Evolutionary conservation across 64 coral and sea anemone genomes (phyloP), one percentile per base, ranked within the genome.

Genomic region (Montipora sp.): DNA sequence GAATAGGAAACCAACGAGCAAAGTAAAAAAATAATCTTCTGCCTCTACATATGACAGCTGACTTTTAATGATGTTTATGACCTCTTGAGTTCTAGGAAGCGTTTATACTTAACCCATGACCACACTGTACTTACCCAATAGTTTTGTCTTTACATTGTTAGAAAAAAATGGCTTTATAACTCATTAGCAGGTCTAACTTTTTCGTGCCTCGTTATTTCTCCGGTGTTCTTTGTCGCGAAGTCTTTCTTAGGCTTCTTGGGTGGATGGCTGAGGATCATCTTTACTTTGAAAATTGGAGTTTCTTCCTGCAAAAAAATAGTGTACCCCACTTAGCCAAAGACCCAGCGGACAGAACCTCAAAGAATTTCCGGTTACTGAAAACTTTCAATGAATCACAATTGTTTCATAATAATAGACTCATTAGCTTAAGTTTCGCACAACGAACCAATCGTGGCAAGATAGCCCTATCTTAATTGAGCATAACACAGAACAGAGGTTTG

Each of bases 301-400:
- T 69, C 48, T 58, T 77, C n/a, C 2, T 18, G 14, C 16, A 5
- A n/a, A 59, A 81, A 22, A 48, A 27, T 16, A 67, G 27, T n/a
- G 22, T 67, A 83, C 65, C 59, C 80, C 82, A 85, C 65, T 85
- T 71, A 84, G 63, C 49, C 10, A 22, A 85, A 70, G 44, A 22
- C 6, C 47, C 44, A 20, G 18, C 8, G 82, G 49, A 71, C 36
- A 70, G 82, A 72, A 85, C 19, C 65, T 45, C 18, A 43, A 85
- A 85, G 82, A 85, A 85, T 85, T 85, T 85, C 82, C 82, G 82
- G 82, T 18, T 13, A n/a, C 47, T 71, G 7, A 49, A 72, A 71
- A 85, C 44, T 50, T 85, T 85, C 82, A 85, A 67, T 85, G 47
- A 84, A 69, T 67, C 44, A 6, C 60, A 15, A 84, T 84, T 84